These are phyloP conservation scores for Cichlasoma orientale DNA, from an alignment of 2,797 vertebrate species.

Conservation along the genomic window DNA sequence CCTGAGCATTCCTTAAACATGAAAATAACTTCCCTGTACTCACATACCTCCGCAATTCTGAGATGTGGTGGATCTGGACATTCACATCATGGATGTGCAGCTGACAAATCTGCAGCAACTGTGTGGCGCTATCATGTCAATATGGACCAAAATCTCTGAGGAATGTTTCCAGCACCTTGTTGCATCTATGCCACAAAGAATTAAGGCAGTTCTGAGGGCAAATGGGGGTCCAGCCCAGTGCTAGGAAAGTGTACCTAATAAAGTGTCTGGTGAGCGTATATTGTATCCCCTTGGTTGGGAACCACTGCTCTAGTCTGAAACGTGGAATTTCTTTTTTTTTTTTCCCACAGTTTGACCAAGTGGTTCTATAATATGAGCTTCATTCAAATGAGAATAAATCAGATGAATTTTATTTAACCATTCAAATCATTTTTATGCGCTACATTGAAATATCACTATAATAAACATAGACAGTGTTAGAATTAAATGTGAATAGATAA, in stretches of 20 bases:
- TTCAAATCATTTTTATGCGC: slow-evolving; percentile 26
- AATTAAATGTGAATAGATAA: slow-evolving; percentile 50
- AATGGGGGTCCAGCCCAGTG: not conserved
- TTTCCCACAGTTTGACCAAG: not conserved
- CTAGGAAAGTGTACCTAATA: not conserved
- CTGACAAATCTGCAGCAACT: not conserved
- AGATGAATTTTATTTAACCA: slow-evolving; percentile 37
- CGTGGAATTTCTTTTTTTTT: not conserved
- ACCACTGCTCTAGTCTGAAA: not conserved
- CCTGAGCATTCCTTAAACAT: not conserved
- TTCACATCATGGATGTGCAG: not conserved
- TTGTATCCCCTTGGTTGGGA: not conserved
- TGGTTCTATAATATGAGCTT: slow-evolving; percentile 5
- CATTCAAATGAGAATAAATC: slow-evolving; percentile 38
- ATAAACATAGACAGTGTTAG: slow-evolving; percentile 45
- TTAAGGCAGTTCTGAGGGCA: not conserved
- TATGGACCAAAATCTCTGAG: not conserved
- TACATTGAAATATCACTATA: slow-evolving; percentile 52
- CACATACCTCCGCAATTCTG: not conserved
- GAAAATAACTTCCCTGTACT: not conserved
- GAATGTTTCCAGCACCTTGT: not conserved
- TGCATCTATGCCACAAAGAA: not conserved
- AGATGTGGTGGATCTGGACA: not conserved
- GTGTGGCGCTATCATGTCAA: not conserved
- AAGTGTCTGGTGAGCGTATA: not conserved